A percentile compares a stretch with the other conserved stretches of the same genome.
Evolutionary conservation across 2,888 invertebrate species (phyloP).

Genomic region (Eupeodes latifasciatus): DNA sequence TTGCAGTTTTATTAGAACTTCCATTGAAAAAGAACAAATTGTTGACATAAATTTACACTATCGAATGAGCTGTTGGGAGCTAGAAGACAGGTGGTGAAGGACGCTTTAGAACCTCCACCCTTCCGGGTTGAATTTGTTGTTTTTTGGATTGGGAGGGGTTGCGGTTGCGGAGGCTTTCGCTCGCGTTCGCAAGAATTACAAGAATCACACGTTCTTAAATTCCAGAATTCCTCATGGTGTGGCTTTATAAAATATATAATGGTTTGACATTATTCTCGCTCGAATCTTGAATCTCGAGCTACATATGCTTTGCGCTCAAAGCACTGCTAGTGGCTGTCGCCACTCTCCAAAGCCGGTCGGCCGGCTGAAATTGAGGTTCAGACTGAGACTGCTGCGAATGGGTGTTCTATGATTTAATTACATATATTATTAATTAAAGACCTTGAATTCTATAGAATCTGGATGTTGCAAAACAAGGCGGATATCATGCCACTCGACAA

Average conservation of each 20-base stretch:
- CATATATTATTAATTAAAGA: conserved; percentile 73
- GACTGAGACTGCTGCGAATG: conserved; percentile 57
- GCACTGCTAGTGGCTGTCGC: conserved; percentile 32
- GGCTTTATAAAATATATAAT: conserved; percentile 20
- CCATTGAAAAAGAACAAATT: conserved; percentile 36
- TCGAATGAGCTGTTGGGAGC: background rate
- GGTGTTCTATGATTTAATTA: conserved; percentile 76
- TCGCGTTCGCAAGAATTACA: conserved; percentile 7
- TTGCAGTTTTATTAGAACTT: conserved; percentile 48
- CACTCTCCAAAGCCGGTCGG: conserved; percentile 31
- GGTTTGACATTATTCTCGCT: conserved; percentile 60
- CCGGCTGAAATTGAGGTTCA: background rate
- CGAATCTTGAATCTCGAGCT: conserved; percentile 29
- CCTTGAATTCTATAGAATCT: conserved; percentile 60
- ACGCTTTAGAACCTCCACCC: conserved; percentile 29
- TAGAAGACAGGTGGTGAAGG: background rate
- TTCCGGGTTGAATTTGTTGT: conserved; percentile 20
- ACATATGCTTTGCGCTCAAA: conserved; percentile 35
- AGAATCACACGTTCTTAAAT: conserved; percentile 19
- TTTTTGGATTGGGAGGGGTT: background rate
- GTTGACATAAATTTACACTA: conserved; percentile 44
- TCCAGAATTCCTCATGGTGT: conserved; percentile 46
- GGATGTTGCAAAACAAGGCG: conserved; percentile 72
- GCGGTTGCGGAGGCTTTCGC: background rate
- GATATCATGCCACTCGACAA: conserved; percentile 55